Evolutionary conservation across 2,888 invertebrate species (phyloP).

Genomic region (Lomographa bimaculata): DNA sequence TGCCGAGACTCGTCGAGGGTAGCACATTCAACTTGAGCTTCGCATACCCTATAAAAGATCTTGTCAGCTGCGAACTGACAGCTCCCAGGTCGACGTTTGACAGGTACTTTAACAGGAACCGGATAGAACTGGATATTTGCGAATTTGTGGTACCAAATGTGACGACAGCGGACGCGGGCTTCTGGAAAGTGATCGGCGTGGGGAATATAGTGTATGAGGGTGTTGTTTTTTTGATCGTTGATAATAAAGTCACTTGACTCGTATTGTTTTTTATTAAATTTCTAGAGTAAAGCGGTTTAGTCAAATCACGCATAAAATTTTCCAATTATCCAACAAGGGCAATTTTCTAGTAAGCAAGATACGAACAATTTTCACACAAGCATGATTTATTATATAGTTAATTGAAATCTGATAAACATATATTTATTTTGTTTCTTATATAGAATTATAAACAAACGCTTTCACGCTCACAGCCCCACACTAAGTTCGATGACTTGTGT

Average conservation of each 20-base stretch:
- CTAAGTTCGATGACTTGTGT: no score
- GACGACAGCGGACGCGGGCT: constrained; percentile 51
- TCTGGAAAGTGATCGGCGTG: constrained; percentile 60
- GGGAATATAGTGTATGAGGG: constrained; percentile 56
- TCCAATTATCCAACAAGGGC: no score
- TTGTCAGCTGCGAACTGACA: constrained; percentile 57
- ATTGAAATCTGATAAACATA: no score
- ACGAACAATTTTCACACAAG: no score
- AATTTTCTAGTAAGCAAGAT: no score
- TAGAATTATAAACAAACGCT: no score
- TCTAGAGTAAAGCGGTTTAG: no score
- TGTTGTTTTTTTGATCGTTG: background rate
- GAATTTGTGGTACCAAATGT: constrained; percentile 55
- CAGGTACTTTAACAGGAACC: constrained; percentile 49
- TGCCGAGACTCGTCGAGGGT: constrained; percentile 38
- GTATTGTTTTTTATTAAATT: no score
- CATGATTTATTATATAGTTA: no score
- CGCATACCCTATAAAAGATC: constrained; percentile 46
- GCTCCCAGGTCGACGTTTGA: constrained; percentile 55
- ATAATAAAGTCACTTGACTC: background rate
- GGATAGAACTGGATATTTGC: constrained; percentile 44
- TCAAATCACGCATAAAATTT: no score
- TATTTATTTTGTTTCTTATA: no score
- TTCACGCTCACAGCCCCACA: no score
- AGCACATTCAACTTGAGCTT: constrained; percentile 52